Base-by-base conservation (phyloP, 2,797 vertebrate species). In the Melanotaenia nigrans region DNA sequence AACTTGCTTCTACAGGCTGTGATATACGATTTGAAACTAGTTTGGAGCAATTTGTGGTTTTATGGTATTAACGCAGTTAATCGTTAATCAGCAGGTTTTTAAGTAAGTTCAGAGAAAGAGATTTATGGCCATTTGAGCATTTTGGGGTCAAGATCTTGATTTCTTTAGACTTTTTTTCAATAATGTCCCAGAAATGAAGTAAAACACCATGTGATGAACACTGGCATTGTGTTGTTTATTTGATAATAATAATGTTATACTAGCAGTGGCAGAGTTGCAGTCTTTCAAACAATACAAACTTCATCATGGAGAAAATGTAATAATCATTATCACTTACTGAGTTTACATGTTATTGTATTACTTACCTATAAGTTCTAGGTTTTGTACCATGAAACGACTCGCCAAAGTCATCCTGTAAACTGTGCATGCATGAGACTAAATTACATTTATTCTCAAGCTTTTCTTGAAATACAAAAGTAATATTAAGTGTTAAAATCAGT, bases 21-120 rank as follows among this genome's bases (percentile, higher is more conserved):
- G 11, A 14, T 22, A 42, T 54, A 33, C 57, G 10, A 57, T 22
- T 51, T 51, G 45, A 22, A 22, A 53, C 11, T 60, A 13, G 5
- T 73, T 45, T 42, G 9, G 54, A 51, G 56, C 35, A 12, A 28
- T 1, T 1, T 49, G 28, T 40, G 71, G 56, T 61, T 61, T 75
- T 38, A 67, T 69, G 35, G 62, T 25, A 24, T 51, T 24, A 25
- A 24, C 13, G 51, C 51, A n/a, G 42, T 75, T 72, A 25, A 65
- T 78, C 20, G 74, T 63, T 79, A n/a, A 63, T 71, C 28, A 68
- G 25, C 12, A 22, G 6, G 1, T 40, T 57, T 42, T 62, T 63
- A 2, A 32, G 5, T 7, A 22, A 75, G 66, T 66, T 60, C 22
- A 56, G 28, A 55, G 53, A 81, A 58, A 67, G 28, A 16, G 28